These are phyloP conservation scores for Aphelenchoides fujianensis DNA, from an alignment of 1,140 invertebrate genomes.

Conservation along the genomic window DNA sequence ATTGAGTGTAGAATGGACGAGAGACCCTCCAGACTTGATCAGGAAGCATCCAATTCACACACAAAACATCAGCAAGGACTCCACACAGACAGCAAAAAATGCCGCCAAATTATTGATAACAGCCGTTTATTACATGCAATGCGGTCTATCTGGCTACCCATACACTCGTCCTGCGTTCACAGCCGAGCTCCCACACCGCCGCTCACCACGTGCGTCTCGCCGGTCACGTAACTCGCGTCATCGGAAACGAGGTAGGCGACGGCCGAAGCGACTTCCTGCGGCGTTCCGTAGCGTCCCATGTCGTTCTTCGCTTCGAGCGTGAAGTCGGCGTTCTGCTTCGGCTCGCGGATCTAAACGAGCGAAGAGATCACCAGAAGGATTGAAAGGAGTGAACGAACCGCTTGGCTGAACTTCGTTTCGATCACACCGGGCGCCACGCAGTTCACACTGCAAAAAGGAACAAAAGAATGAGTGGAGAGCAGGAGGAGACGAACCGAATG, in stretches of 20 bases:
- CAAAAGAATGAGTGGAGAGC: slow-evolving; percentile 75
- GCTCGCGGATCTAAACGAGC: slow-evolving; percentile 55
- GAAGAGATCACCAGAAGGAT: background rate
- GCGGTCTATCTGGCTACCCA: too few species aligned
- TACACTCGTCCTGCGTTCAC: too few species aligned
- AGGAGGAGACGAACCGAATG: slow-evolving; percentile 68
- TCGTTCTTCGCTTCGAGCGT: slow-evolving; percentile 25
- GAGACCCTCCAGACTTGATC: too few species aligned
- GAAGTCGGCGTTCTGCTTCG: slow-evolving; percentile 13
- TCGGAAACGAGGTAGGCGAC: slow-evolving; percentile 85
- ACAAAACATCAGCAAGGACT: too few species aligned
- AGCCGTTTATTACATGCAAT: too few species aligned
- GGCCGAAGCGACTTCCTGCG: slow-evolving; percentile 76
- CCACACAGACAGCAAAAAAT: too few species aligned
- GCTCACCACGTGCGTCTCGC: slow-evolving; percentile 78
- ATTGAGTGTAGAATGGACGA: too few species aligned
- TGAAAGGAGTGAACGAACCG: slow-evolving; percentile 68
- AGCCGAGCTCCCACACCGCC: slow-evolving; percentile 75
- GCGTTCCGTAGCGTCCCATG: slow-evolving; percentile 65
- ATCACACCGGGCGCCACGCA: slow-evolving; percentile 87
- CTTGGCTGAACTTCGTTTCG: slow-evolving; percentile 79
- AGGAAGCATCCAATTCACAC: too few species aligned
- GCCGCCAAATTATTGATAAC: too few species aligned
- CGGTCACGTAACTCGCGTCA: slow-evolving; percentile 87
- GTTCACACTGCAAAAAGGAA: slow-evolving; percentile 74